A percentile compares a stretch with the other conserved stretches of the same genome.
Conservation (phyloP, 2,888 invertebrate genomes). For the Drosophila crucigera region DNA sequence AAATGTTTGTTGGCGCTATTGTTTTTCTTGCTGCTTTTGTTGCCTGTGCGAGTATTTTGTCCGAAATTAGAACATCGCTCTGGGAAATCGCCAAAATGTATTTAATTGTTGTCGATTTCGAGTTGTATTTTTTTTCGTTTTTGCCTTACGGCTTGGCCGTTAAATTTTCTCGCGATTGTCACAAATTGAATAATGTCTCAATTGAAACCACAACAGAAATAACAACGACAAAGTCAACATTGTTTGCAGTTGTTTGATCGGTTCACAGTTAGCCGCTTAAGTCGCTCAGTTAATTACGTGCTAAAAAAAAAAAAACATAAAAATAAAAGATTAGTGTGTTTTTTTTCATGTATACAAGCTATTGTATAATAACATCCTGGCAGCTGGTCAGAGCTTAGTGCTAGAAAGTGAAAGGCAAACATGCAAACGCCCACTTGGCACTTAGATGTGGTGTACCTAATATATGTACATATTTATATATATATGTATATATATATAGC, state of each 20-base stretch:
- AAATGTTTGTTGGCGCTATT: slow-evolving; percentile 70
- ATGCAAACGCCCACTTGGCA: slow-evolving; percentile 76
- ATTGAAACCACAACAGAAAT: slow-evolving; percentile 51
- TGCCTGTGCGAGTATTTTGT: slow-evolving; percentile 21
- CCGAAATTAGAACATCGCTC: slow-evolving; percentile 77
- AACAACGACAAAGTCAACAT: slow-evolving; percentile 38
- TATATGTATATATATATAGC: slow-evolving; percentile 15
- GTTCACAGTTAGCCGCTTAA: slow-evolving; percentile 43
- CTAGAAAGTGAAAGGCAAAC: slow-evolving; percentile 70
- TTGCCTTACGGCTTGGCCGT: slow-evolving; percentile 32
- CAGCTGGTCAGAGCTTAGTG: slow-evolving; percentile 43
- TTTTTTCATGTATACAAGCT: slow-evolving; percentile 25
- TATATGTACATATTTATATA: slow-evolving; percentile 12
- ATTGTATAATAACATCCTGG: slow-evolving; percentile 67
- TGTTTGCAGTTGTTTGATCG: slow-evolving; percentile 69
- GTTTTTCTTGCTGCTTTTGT: slow-evolving; percentile 27
- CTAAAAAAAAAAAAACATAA: slow-evolving; percentile 30
- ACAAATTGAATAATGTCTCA: slow-evolving; percentile 80
- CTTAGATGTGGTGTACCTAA: background rate
- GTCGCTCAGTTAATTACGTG: slow-evolving; percentile 54
- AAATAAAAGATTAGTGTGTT: slow-evolving; percentile 25
- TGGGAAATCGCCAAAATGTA: slow-evolving; percentile 71
- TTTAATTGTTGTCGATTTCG: slow-evolving; percentile 69
- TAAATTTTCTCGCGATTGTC: slow-evolving; percentile 73
- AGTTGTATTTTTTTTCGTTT: slow-evolving; percentile 11